A percentile compares a stretch with the other conserved stretches of the same genome.
Evolutionary conservation across 2,113 vertebrate genomes (phyloP).

Genomic region (Mustela nigripes): DNA sequence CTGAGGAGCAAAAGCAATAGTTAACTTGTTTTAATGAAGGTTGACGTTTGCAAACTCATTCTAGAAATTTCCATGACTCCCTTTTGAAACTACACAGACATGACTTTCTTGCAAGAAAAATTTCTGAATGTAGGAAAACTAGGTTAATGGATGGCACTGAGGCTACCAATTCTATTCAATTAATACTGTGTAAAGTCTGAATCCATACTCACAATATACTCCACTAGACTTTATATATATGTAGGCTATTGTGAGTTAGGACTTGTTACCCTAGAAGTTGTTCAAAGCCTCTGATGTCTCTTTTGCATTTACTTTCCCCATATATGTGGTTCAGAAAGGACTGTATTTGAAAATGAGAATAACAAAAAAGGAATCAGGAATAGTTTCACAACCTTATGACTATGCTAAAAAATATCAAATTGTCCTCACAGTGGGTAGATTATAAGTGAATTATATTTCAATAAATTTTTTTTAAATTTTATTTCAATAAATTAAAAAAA

Average conservation of each 20-base stretch:
- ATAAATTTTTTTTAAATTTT: not conserved
- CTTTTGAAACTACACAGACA: slow-evolving; percentile 1
- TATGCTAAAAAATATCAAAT: not conserved
- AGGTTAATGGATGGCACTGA: not conserved
- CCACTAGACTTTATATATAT: not conserved
- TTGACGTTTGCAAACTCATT: not conserved
- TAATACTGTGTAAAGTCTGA: not conserved
- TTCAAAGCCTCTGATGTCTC: not conserved
- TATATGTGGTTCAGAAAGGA: not conserved
- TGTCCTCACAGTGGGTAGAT: not conserved
- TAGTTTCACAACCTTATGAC: not conserved
- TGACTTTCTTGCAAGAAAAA: not conserved
- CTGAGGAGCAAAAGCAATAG: not conserved
- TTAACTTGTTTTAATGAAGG: not conserved
- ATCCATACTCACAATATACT: not conserved
- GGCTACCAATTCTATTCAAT: not conserved
- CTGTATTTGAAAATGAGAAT: not conserved
- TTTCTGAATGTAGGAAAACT: not conserved
- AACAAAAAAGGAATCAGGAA: not conserved
- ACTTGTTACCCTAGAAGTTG: not conserved
- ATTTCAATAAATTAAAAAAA: not conserved
- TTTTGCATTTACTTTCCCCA: not conserved
- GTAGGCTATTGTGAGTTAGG: not conserved
- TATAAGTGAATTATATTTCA: slow-evolving; percentile 27
- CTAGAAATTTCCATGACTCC: not conserved